These are phyloP conservation scores for Celastrina argiolus DNA, from an alignment of 2,888 invertebrate genomes.

Conservation along the genomic window DNA sequence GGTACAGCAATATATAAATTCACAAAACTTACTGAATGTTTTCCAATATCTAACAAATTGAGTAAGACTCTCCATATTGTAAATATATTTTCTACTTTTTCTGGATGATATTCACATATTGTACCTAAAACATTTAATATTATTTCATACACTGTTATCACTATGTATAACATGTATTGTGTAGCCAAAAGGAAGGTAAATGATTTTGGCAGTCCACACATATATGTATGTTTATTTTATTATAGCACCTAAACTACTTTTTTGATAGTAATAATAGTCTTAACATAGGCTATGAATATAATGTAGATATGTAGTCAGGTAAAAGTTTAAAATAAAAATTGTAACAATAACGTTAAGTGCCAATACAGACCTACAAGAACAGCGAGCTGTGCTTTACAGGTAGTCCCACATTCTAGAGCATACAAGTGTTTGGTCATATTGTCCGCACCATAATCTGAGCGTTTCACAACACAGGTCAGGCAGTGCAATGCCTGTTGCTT, in stretches of 20 bases:
- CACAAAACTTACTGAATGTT: conserved; percentile 44
- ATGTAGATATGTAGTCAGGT: no score
- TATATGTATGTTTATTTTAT: no score
- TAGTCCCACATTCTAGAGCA: conserved; percentile 12
- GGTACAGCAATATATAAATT: not conserved
- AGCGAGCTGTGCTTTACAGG: conserved; percentile 21
- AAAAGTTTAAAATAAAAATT: no score
- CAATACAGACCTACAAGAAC: conserved; percentile 17
- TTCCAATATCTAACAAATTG: conserved; percentile 44
- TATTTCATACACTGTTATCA: not conserved
- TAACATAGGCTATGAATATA: no score
- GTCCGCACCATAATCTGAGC: not conserved
- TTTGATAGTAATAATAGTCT: no score
- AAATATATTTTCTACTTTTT: conserved; percentile 38
- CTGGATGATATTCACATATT: conserved; percentile 50
- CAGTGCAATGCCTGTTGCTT: conserved; percentile 22
- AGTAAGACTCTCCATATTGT: conserved; percentile 52
- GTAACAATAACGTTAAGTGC: no score
- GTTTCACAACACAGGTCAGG: not conserved
- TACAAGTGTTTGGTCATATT: conserved; percentile 11
- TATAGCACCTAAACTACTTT: no score
- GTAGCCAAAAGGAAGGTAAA: not conserved
- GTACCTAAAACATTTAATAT: conserved; percentile 42
- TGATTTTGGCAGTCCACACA: no score
- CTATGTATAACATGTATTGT: no score